Base-by-base conservation (phyloP, 2,888 invertebrate genomes). In the Agapostemon virescens region DNA sequence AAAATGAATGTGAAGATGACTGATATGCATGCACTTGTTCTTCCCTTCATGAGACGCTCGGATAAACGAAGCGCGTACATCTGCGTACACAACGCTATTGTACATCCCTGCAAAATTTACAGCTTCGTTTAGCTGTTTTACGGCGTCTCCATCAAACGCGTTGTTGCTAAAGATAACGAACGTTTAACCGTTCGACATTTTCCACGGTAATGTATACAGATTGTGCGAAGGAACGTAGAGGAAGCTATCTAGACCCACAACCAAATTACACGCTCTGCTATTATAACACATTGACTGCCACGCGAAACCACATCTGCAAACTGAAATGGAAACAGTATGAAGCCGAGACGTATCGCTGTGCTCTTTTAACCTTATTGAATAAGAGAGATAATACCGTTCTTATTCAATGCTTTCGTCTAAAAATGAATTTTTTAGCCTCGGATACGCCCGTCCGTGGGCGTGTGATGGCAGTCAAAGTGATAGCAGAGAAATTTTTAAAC, bases 61-160 rank as follows among this genome's bases (percentile, higher is more conserved):
- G 69, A 76, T 63, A 73, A 73, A 69, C 20, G 30, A 72, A 52
- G 66, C 70, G 68, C 75, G 75, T 80, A 64, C 72, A 81, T 81
- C 70, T 76, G 42, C 76, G 69, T 81, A 73, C 61, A 63, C 52
- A 55, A 67, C 55, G 33, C 63, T 71, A 55, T 70, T 74, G 52
- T 69, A 73, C 49, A 79, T 81, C 79, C 72, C 77, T 68, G 52
- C 52, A 70, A 79, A 61, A 80, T 72, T 81, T 81, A 72, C 69
- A 72, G 58, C 72, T 58, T 40, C 69, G 38, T 33, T 61, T 73
- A 79, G 66, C 69, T 79, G 55, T 69, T 80, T 73, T 79, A 80
- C n/a, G 66, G 73, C 64, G 42, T 69, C 33, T 52, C 52, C 66
- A 71, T 80, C 64, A 72, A 69, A 80, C 61, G 40, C 64, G 66